Evolutionary conservation across 2,113 vertebrate genomes (phyloP), one percentile per base, ranked within the genome.

Genomic region (Machaerirhynchus nigripectus): DNA sequence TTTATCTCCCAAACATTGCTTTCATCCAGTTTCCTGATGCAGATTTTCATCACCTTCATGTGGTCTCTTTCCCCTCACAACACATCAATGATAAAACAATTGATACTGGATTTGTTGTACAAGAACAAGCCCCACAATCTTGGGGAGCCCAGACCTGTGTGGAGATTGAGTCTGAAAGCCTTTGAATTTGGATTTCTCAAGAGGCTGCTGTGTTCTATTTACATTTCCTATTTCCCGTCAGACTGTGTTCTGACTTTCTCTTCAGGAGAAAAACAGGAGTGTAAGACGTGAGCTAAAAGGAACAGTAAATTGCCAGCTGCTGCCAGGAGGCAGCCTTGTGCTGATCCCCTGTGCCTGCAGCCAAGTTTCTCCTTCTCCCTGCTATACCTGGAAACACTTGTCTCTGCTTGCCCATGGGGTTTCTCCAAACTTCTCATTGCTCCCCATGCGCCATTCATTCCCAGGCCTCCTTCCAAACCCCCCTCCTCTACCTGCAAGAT

Each of bases 191-290:
- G 60, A 73, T 89, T 94, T 81, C 95, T 63, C 88, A 37, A 7
- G 64, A 79, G 83, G 26, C 35, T 56, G 31, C 23, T 84, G 44
- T 84, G 85, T 77, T 94, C 95, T 94, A 91, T 95, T 96, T 94
- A 90, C 90, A 94, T 95, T 96, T 96, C 79, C 89, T 83, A 57
- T 95, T 97, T 96, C 85, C 79, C 93, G 89, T 23, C 69, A 68
- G 93, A 68, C 22, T 70, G 52, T 74, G 96, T 87, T 83, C 87
- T 55, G 50, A 86, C 27, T 96, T 95, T 94, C 57, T 84, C 65
- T 76, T 89, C 53, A 14, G 52, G 44, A 93, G 11, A 2, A 42
- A 59, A 88, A 40, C 78, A 57, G 84, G 64, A 77, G 15, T 53
- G 56, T 33, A 78, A 88, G 81, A 67, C 0, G 1, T 44, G 87